Conservation (phyloP, 2,888 invertebrate genomes). For the Gibbula magus region DNA sequence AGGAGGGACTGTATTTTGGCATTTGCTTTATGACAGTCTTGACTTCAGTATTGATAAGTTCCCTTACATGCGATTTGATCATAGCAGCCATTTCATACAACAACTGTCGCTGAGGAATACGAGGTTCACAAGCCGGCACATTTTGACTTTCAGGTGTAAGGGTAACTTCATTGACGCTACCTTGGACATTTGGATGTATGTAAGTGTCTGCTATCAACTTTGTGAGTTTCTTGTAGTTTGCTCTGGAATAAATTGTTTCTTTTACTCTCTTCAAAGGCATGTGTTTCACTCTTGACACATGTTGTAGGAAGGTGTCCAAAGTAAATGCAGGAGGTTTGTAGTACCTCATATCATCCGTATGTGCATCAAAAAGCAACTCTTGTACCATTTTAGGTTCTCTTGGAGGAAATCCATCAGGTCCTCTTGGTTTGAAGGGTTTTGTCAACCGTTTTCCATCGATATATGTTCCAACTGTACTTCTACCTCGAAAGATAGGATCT, state of each 20-base stretch:
- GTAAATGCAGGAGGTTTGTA: conserved; percentile 66
- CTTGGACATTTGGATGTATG: conserved; percentile 31
- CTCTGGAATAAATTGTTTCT: conserved; percentile 60
- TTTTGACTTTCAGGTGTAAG: conserved; percentile 42
- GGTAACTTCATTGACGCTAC: conserved; percentile 13
- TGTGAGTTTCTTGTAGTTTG: conserved; percentile 70
- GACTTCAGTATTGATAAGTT: conserved; percentile 65
- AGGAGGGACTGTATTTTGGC: conserved; percentile 64
- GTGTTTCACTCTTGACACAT: conserved; percentile 57
- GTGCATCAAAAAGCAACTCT: conserved; percentile 55
- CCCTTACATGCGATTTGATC: conserved; percentile 69
- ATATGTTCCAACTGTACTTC: conserved; percentile 62
- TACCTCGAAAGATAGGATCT: conserved; percentile 60
- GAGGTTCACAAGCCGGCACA: conserved; percentile 61
- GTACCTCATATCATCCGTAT: conserved; percentile 62
- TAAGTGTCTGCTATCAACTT: conserved; percentile 59
- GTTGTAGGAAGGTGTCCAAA: conserved; percentile 67
- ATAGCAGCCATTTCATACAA: conserved; percentile 73
- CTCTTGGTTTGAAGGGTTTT: conserved; percentile 66
- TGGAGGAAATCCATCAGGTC: conserved; percentile 66
- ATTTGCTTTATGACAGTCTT: conserved; percentile 68
- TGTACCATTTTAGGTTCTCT: conserved; percentile 54
- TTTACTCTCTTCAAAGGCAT: conserved; percentile 60
- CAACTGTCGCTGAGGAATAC: conserved; percentile 71
- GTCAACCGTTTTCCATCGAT: conserved; percentile 66